Percentiles rank a stretch among this genome's conserved stretches.
phyloP scores from a whole-genome alignment of 2,797 vertebrate genomes.

The Acrossocheilus fasciatus region DNA sequence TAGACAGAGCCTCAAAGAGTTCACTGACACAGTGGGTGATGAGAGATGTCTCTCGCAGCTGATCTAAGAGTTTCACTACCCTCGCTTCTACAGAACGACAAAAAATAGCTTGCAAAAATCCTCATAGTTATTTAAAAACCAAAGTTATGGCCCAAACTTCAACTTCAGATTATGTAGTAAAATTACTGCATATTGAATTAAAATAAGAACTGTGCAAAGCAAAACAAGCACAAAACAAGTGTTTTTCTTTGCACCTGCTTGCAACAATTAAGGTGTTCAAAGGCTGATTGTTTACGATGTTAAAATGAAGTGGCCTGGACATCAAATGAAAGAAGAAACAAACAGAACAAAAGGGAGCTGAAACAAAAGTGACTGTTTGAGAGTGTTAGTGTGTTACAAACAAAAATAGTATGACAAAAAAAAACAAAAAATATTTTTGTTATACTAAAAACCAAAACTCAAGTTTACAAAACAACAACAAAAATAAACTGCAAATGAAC shows the following conservation, averaged over 20 bases:
- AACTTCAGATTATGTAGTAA: not conserved
- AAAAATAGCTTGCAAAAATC: not conserved
- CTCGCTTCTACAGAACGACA: not conserved
- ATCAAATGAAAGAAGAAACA: not conserved
- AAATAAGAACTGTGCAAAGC: not conserved
- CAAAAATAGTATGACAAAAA: not conserved
- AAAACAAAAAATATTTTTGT: not conserved
- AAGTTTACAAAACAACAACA: not conserved
- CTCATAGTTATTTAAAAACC: not conserved
- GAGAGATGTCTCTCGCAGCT: conserved; percentile 42
- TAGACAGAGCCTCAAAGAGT: conserved; percentile 39
- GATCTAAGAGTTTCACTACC: conserved; percentile 38
- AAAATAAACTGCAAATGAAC: not conserved
- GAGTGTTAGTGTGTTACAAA: not conserved
- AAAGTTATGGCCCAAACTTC: not conserved
- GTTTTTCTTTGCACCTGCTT: not conserved
- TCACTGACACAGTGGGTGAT: conserved; percentile 35
- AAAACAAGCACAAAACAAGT: not conserved
- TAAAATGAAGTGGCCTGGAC: not conserved
- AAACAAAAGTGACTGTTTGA: not conserved
- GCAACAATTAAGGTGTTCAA: not conserved
- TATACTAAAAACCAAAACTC: not conserved
- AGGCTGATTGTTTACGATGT: not conserved
- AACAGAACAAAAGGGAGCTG: not conserved
- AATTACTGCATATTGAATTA: not conserved